phyloP scores from a whole-genome alignment of 2,113 vertebrate genomes.

The Pycnonotus jocosus region DNA sequence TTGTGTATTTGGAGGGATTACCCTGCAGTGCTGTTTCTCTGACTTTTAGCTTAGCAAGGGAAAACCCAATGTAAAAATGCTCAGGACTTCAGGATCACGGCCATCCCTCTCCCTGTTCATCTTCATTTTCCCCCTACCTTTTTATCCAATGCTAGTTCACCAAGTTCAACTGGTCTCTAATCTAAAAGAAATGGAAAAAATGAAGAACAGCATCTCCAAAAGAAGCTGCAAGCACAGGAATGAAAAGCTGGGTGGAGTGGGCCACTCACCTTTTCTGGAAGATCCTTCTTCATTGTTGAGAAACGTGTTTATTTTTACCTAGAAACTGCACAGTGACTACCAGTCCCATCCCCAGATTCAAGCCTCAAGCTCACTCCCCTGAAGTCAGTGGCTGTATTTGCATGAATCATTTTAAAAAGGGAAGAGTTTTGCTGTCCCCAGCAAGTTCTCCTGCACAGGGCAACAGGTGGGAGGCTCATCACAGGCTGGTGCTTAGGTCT shows the following conservation, averaged over 20 bases:
- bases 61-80: neutral
- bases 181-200: neutral
- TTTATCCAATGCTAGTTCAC: neutral
- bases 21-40: neutral
- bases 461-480: fast-evolving
- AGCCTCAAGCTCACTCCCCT: neutral
- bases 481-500: neutral
- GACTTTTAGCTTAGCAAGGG: neutral
- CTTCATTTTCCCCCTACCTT: neutral
- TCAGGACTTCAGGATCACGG: neutral
- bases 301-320: neutral
- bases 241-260: neutral
- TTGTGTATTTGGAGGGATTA: neutral
- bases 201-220: neutral
- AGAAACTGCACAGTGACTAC: neutral
- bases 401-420: neutral
- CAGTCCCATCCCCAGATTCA: neutral
- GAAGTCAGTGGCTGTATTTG: neutral
- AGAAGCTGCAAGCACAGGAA: neutral
- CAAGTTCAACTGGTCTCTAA: neutral
- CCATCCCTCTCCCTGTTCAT: neutral
- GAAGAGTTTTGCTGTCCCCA: neutral
- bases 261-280: neutral
- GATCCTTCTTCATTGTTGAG: neutral
- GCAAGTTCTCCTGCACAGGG: neutral